Base-by-base conservation (phyloP, 2,113 vertebrate species). In the Daubentonia madagascariensis region DNA sequence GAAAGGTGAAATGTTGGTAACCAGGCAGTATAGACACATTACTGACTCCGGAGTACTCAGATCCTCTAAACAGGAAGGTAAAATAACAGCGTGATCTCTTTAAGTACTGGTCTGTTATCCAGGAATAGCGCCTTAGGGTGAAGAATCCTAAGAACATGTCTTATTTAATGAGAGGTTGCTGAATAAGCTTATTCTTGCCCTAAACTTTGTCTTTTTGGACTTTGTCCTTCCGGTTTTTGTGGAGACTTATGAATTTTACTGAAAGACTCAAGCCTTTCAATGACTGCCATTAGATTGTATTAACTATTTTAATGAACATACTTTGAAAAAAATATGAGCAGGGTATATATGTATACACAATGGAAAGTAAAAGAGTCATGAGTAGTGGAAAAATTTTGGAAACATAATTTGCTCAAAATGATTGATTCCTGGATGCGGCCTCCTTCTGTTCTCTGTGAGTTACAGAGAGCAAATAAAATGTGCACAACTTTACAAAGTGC, bases 21-120 rank as follows among this genome's bases (percentile, higher is more conserved):
- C 5, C 3, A 12, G 16, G 9, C 11, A 17, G 1, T 4, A 5
- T 32, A 4, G 32, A 22, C 6, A 17, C 6, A 0, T 0, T 32
- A 5, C 12, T 43, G 8, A 1, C 12, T 48, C 40, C 30, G 13
- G 8, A 3, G 35, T 13, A 4, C 18, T 1, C 18, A 25, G n/a
- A 63, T 13, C 59, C 4, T 25, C 3, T 52, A 32, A 67, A 43
- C 25, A 8, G 40, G 12, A 32, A 80, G 32, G 25, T 52, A 35
- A 52, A 67, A 85, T 59, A 9, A 61, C 65, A 9, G 54, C 1
- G 1, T 35, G 14, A 20, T 0, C 12, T 4, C 30, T 4, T 22
- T 1, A 14, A 14, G 2, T 14, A 30, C 45, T 20, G 0, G 0
- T 68, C 4, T 45, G 32, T 9, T 70, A 37, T 3, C 8, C 28